Evolutionary conservation across 2,113 vertebrate genomes (phyloP).

Genomic region (Seriola rivoliana): DNA sequence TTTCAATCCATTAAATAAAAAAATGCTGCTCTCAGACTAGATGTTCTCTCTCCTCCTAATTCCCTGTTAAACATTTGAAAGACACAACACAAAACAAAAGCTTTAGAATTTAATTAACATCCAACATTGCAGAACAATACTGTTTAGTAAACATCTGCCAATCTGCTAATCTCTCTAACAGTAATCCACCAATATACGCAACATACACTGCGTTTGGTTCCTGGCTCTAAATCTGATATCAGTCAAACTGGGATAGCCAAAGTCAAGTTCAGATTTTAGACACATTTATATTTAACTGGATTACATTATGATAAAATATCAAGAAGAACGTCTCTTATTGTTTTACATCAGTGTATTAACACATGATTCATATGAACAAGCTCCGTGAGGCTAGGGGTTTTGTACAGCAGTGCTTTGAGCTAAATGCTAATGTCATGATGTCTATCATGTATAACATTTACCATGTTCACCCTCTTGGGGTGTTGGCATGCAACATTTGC

Average conservation of each 20-base stretch:
- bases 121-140: conserved; percentile 7
- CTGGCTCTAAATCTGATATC: not conserved
- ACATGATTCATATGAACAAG: not conserved
- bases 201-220: not conserved
- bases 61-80: conserved; percentile 20
- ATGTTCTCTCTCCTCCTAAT: not conserved
- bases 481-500: not conserved
- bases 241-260: not conserved
- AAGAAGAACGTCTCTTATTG: not conserved
- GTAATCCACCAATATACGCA: not conserved
- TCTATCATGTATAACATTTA: too few relatives aligned
- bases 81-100: conserved; percentile 23
- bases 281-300: too few relatives aligned
- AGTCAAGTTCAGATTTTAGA: too few relatives aligned
- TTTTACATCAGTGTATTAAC: not conserved
- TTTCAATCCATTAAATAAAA: conserved; percentile 1
- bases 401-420: too few relatives aligned
- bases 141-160: conserved; percentile 26
- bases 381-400: too few relatives aligned
- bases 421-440: too few relatives aligned
- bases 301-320: too few relatives aligned
- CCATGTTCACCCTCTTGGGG: too few relatives aligned
- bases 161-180: conserved; percentile 13
- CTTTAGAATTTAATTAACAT: conserved; percentile 12
- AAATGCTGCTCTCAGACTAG: conserved; percentile 4